Conservation (phyloP, 2,888 invertebrate genomes). For the Iselma pallidipennis region DNA sequence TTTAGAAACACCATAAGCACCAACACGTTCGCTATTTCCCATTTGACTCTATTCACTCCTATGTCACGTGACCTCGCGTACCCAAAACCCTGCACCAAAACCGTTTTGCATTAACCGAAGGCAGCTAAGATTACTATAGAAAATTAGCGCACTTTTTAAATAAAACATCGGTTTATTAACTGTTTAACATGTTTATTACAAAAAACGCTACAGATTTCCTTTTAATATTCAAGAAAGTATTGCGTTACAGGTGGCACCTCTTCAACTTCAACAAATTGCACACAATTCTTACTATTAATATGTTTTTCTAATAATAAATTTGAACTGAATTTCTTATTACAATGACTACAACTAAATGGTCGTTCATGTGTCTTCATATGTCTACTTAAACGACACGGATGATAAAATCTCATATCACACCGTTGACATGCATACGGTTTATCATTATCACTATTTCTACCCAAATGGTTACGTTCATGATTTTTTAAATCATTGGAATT, state of each 20-base stretch:
- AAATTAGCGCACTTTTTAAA: too few relatives aligned
- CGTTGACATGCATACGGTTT: slow-evolving; percentile 46
- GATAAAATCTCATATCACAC: slow-evolving; percentile 48
- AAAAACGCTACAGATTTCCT: background rate
- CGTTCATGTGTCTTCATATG: slow-evolving; percentile 57
- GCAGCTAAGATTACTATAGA: too few relatives aligned
- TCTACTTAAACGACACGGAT: slow-evolving; percentile 56
- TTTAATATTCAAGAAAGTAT: slow-evolving; percentile 17
- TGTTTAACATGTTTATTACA: too few relatives aligned
- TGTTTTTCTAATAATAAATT: slow-evolving; percentile 42
- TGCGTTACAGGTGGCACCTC: slow-evolving; percentile 10
- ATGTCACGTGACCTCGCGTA: too few relatives aligned
- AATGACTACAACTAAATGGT: slow-evolving; percentile 42
- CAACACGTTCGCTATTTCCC: too few relatives aligned
- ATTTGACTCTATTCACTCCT: too few relatives aligned
- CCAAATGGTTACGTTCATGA: slow-evolving; percentile 42
- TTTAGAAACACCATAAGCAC: too few relatives aligned
- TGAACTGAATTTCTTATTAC: slow-evolving; percentile 42
- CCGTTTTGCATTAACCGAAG: too few relatives aligned
- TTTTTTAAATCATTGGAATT: slow-evolving; percentile 49
- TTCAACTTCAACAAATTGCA: slow-evolving; percentile 14
- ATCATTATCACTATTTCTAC: slow-evolving; percentile 33
- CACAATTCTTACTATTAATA: slow-evolving; percentile 38
- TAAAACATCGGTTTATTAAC: too few relatives aligned
- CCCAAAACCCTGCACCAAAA: too few relatives aligned